Base-by-base conservation (phyloP, 2,888 invertebrate genomes). In the Phyllotreta cruciferae region DNA sequence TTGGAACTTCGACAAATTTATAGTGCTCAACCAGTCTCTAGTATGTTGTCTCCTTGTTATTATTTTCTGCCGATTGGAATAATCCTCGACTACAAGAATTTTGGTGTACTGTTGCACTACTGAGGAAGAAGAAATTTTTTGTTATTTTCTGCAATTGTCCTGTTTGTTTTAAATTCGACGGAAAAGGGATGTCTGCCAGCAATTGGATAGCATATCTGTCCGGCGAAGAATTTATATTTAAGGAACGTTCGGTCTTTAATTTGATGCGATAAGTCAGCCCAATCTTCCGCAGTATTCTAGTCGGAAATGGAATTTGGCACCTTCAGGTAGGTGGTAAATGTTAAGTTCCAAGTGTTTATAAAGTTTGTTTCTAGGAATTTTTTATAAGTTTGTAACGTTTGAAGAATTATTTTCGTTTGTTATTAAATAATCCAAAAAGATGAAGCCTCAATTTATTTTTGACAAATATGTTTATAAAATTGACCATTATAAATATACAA, bases 201-300 rank as follows among this genome's bases (percentile, higher is more conserved):
- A n/a, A 9, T 49, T 8, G 35, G 35, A 36, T 37, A 10, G 11
- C 34, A 6, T 47, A 14, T 47, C 10, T 3, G 34, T 13, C 47
- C 13, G 34, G 24, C 8, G 14, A 34, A 2, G 24, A 14, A 37
- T 37, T 34, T 37, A 13, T 47, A 6, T 6, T 14, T 37, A 52
- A 38, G 52, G 13, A 10, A 7, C 11, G 6, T 37, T 37, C 24
- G 34, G 52, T 37, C 52, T 52, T 52, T 52, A 52, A 37, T 52
- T 52, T 52, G 52, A 37, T 36, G 36, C 38, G 37, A 37, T 49
- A 49, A 35, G 49, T 52, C 52, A 81, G 81, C 81, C 81, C 81
- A 81, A 81, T 81, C 81, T 81, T 81, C 81, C 81, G 78, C 67
- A 69, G 70, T 73, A 24, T 71, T 71, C 72, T 73, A 71, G 71